Percentiles rank a stretch among this genome's conserved stretches.
Conservation (phyloP, 92 coral and sea anemone species). For the Metridium senile region DNA sequence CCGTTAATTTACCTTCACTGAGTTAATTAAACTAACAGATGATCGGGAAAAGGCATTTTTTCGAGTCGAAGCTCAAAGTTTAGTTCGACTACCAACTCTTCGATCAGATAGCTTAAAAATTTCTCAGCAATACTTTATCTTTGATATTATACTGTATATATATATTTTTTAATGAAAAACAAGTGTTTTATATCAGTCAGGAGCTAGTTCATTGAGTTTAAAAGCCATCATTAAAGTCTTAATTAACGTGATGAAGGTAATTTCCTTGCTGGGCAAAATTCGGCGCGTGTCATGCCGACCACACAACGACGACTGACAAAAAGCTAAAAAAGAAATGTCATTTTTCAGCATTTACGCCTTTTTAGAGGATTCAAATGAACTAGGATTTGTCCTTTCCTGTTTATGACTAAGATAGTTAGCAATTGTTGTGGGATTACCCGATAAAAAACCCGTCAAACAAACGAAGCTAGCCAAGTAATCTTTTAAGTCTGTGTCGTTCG, state of each 20-base stretch:
- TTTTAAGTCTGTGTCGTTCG: slow-evolving; percentile 6
- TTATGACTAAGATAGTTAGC: slow-evolving; percentile 47
- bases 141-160: background rate
- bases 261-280: slow-evolving; percentile 11
- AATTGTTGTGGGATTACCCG: slow-evolving; percentile 57
- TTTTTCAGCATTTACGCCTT: background rate
- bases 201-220: slow-evolving; percentile 19
- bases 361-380: background rate
- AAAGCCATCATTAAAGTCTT: slow-evolving; percentile 24
- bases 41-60: background rate
- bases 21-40: slow-evolving; percentile 4
- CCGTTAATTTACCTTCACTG: background rate
- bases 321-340: background rate
- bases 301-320: slow-evolving; percentile 24
- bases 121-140: background rate
- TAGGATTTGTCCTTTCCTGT: slow-evolving; percentile 78
- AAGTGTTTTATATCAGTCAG: slow-evolving; percentile 4
- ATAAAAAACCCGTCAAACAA: slow-evolving; percentile 72
- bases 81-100: background rate
- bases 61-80: background rate
- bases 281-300: slow-evolving; percentile 29
- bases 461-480: slow-evolving; percentile 21
- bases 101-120: background rate
- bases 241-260: slow-evolving; percentile 31
- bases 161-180: background rate